Evolutionary conservation across 2,113 vertebrate species (phyloP), one percentile per base, ranked within the genome.

Genomic region (Saccopteryx leptura): DNA sequence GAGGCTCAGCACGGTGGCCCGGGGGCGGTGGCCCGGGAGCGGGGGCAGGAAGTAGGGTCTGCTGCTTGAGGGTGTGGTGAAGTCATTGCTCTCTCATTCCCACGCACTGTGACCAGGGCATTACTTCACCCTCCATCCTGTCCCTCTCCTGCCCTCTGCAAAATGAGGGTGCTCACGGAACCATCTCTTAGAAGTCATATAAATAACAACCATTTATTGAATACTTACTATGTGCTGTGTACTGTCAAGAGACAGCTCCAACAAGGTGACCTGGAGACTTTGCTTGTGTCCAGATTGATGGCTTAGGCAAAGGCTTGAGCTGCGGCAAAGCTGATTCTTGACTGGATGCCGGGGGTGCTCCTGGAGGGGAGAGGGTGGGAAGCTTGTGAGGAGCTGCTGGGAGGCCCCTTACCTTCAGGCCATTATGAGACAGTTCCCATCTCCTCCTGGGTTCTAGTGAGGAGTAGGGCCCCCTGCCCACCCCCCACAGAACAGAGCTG

Each of bases 101-200:
- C 33, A 9, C 4, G 7, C 48, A 23, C 9, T 19, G 11, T 69
- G 63, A 63, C 28, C 28, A 39, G 71, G 10, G 39, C 56, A 61
- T 6, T 48, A 33, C 50, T n/a, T 15, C 4, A 66, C 4, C 2
- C 23, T 54, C 12, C 0, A 0, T 7, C 33, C 56, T 3, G 1
- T 21, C 12, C n/a, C 26, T 81, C 9, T 11, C 23, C 52, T 81
- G 56, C 61, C 18, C 12, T 87, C n/a, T 83, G 26, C 33, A 33
- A 33, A 82, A 39, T 0, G 8, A 15, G 52, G 1, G 1, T 33
- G 14, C 75, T 76, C n/a, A 60, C 7, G n/a, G 26, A 39, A 17
- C n/a, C 61, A 52, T 39, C 4, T 33, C 18, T 9, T 9, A 69
- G 18, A 28, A 83, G 11, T 66, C 69, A 23, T 76, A 39, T 90